A percentile compares a stretch with the other conserved stretches of the same genome.
phyloP scores from a whole-genome alignment of 2,797 vertebrate species.

The Numenius phaeopus region DNA sequence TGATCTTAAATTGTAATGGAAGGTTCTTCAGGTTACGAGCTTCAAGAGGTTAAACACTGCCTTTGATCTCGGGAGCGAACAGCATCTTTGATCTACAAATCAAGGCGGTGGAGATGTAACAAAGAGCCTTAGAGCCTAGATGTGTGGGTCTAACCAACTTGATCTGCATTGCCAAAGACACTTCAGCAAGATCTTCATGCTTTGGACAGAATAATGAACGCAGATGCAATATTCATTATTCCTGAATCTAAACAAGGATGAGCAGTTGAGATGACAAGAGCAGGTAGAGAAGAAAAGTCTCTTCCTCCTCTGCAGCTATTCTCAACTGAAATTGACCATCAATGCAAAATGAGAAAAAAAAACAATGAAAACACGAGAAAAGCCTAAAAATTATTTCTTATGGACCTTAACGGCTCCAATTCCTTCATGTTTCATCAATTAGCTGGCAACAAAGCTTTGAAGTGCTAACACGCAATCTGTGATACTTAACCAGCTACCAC shows the following conservation, averaged over 20 bases:
- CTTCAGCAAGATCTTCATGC: background rate
- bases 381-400: background rate
- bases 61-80: slow-evolving; percentile 62
- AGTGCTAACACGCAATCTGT: background rate
- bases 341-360: background rate
- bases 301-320: background rate
- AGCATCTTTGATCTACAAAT: slow-evolving; percentile 74
- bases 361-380: background rate
- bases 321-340: background rate
- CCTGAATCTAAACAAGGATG: background rate
- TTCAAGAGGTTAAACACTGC: slow-evolving; percentile 70
- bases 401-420: background rate
- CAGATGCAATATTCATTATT: background rate
- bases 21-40: slow-evolving; percentile 42
- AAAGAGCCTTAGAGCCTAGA: background rate
- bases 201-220: slow-evolving; percentile 1
- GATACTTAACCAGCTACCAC: background rate
- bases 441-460: background rate
- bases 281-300: background rate
- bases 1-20: slow-evolving; percentile 51
- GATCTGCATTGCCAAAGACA: slow-evolving; percentile 46
- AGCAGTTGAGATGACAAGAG: background rate
- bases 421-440: background rate
- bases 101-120: slow-evolving; percentile 24
- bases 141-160: background rate